phyloP scores from a whole-genome alignment of 1,140 invertebrate genomes.

The Cardiocondyla obscurior region DNA sequence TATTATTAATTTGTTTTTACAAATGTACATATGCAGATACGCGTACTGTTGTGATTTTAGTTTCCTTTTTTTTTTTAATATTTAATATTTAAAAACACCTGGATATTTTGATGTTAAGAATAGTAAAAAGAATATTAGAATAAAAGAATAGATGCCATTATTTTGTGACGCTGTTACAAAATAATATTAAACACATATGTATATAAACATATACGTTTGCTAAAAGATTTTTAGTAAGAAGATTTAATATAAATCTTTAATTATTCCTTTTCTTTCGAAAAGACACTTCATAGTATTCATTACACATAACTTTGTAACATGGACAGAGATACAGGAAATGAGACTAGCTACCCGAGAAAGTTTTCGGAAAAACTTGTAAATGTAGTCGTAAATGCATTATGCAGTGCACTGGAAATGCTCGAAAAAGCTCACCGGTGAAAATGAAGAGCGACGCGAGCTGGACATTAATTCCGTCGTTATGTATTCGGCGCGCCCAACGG shows the following conservation, averaged over 20 bases:
- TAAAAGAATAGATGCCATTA: neutral
- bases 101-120: neutral
- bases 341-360: neutral
- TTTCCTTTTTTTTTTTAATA: neutral
- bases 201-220: no score
- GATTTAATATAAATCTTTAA: neutral
- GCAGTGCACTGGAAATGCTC: neutral
- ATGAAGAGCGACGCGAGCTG: conserved; percentile 32
- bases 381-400: conserved; percentile 8
- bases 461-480: conserved; percentile 45
- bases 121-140: neutral
- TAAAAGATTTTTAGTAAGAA: neutral
- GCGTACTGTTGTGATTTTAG: neutral
- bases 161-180: neutral
- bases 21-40: neutral
- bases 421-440: conserved; percentile 22
- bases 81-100: neutral
- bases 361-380: conserved; percentile 9
- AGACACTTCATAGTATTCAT: neutral
- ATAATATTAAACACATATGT: neutral
- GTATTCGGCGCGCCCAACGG: conserved; percentile 19
- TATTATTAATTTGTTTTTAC: neutral
- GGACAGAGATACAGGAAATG: neutral
- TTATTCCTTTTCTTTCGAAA: no score
- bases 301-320: neutral